Conservation (phyloP, 2,113 vertebrate species). For the Sylvicapra grimmia region DNA sequence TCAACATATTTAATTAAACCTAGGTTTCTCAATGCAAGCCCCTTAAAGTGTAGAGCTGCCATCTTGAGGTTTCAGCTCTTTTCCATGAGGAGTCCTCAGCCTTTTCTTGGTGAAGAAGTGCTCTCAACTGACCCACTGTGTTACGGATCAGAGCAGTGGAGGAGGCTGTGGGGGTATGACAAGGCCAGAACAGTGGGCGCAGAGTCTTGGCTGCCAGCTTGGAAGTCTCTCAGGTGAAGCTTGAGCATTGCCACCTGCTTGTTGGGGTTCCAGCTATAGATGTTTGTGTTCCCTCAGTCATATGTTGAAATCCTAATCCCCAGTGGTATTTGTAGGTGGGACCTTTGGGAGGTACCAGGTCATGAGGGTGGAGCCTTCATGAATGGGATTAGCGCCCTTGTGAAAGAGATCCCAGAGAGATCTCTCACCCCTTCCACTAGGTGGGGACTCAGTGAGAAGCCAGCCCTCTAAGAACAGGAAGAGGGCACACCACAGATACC, state of each 20-base stretch:
- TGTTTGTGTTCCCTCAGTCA: not conserved
- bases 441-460: not conserved
- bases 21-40: not conserved
- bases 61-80: not conserved
- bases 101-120: not conserved
- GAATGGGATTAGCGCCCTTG: not conserved
- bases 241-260: not conserved
- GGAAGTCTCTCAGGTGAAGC: not conserved
- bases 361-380: not conserved
- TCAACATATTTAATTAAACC: not conserved
- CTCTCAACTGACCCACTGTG: fast-evolving
- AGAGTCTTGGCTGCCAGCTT: not conserved
- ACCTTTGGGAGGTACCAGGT: not conserved
- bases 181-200: fast-evolving
- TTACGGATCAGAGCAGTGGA: not conserved
- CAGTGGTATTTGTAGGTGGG: not conserved
- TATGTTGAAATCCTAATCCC: not conserved
- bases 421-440: not conserved
- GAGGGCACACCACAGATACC: not conserved
- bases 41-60: not conserved
- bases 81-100: fast-evolving
- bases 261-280: not conserved
- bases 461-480: not conserved
- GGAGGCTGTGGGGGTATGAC: not conserved
- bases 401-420: not conserved